These are phyloP conservation scores for Hybognathus amarus DNA, from an alignment of 2,797 vertebrate species.

Conservation along the genomic window DNA sequence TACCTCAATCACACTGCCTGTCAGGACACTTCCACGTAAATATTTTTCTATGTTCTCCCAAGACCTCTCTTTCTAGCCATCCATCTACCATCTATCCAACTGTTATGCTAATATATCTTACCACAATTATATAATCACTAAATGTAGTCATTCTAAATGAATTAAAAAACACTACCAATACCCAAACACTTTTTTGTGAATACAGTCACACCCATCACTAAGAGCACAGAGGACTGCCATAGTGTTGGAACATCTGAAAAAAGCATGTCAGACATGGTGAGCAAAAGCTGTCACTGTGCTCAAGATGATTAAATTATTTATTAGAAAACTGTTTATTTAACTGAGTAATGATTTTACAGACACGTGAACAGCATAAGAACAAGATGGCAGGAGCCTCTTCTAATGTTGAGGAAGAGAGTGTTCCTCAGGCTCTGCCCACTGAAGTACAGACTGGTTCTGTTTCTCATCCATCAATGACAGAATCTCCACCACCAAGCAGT, in stretches of 20 bases:
- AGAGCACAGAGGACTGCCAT: background rate
- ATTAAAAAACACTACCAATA: background rate
- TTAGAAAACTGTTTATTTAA: background rate
- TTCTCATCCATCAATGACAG: constrained; percentile 44
- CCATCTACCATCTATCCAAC: background rate
- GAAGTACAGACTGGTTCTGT: constrained; percentile 53
- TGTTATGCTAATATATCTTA: background rate
- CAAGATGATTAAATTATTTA: background rate
- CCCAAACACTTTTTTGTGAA: constrained; percentile 1
- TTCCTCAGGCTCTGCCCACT: constrained; percentile 46
- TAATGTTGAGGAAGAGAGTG: background rate
- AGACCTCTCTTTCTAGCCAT: background rate
- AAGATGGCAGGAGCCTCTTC: background rate
- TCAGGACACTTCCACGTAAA: background rate
- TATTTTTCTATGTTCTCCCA: background rate
- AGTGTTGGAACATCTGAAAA: constrained; percentile 22
- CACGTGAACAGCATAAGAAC: constrained; percentile 7
- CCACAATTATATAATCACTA: background rate
- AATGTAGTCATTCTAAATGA: background rate
- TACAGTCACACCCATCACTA: constrained; percentile 11
- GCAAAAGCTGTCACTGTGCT: background rate
- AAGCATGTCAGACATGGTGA: constrained; percentile 17
- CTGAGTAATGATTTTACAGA: background rate
- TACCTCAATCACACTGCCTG: constrained; percentile 12
- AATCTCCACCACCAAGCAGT: constrained; percentile 25